Evolutionary conservation across 2,797 vertebrate species (phyloP).

Genomic region (Otus scops): DNA sequence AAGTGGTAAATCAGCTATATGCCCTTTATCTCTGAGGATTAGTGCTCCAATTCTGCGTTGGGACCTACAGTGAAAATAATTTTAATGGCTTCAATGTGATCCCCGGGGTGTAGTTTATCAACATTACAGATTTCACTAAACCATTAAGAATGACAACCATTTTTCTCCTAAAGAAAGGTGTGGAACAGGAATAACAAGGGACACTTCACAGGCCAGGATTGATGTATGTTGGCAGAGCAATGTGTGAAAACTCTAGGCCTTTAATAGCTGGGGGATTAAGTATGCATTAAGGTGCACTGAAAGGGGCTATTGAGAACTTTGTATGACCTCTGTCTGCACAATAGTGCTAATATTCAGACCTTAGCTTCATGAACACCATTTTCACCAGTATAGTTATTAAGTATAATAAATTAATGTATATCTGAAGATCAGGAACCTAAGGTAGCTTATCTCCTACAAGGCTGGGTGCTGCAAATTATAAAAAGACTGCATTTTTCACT

Average conservation of each 20-base stretch:
- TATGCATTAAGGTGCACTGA: not conserved
- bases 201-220: not conserved
- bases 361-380: not conserved
- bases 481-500: not conserved
- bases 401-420: not conserved
- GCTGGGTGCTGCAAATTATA: not conserved
- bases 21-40: not conserved
- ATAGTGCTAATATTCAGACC: not conserved
- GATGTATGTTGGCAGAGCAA: not conserved
- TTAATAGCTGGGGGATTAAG: conserved; percentile 4
- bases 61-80: not conserved
- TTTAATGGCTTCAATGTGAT: not conserved
- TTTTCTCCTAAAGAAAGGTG: conserved; percentile 14
- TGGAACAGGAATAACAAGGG: conserved; percentile 8
- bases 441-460: not conserved
- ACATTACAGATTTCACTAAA: not conserved
- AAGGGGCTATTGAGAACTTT: conserved; percentile 1
- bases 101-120: not conserved
- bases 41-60: not conserved
- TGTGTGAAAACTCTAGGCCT: not conserved
- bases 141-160: not conserved
- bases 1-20: not conserved
- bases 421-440: not conserved
- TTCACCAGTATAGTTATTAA: not conserved
- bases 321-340: not conserved